phyloP scores from a whole-genome alignment of 2,888 invertebrate species.

The Patella caerulea region DNA sequence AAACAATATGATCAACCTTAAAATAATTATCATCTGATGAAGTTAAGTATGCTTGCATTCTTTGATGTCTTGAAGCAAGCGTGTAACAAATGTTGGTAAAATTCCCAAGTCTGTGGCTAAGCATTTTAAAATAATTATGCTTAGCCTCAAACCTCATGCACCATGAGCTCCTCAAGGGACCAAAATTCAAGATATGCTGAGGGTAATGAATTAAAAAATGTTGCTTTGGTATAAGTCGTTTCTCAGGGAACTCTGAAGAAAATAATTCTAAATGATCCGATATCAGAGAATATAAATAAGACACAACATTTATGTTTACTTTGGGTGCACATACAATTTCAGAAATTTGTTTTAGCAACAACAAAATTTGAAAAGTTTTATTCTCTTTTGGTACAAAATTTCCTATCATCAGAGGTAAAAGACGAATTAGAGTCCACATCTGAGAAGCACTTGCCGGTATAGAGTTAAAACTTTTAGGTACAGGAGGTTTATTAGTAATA shows the following conservation, averaged over 20 bases:
- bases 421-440: slow-evolving; percentile 23
- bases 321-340: slow-evolving; percentile 24
- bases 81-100: slow-evolving; percentile 29
- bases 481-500: slow-evolving; percentile 9
- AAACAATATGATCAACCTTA: background rate
- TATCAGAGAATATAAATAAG: slow-evolving; percentile 16
- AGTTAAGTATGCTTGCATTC: slow-evolving; percentile 4
- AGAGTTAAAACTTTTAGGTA: background rate
- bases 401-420: slow-evolving; percentile 22
- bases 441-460: slow-evolving; percentile 17
- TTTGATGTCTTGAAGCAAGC: slow-evolving; percentile 30
- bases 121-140: slow-evolving; percentile 34
- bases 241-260: slow-evolving; percentile 20
- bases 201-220: slow-evolving; percentile 37
- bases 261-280: slow-evolving; percentile 19
- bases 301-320: slow-evolving; percentile 7
- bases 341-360: slow-evolving; percentile 20
- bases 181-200: slow-evolving; percentile 28
- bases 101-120: slow-evolving; percentile 17
- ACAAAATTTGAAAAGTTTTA: slow-evolving; percentile 17
- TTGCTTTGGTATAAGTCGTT: slow-evolving; percentile 28
- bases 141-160: slow-evolving; percentile 35
- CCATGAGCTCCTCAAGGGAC: slow-evolving; percentile 29
- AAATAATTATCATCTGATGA: background rate
- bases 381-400: slow-evolving; percentile 14